These are phyloP conservation scores for Eupeodes luniger DNA, from an alignment of 2,888 invertebrate species.

Conservation along the genomic window DNA sequence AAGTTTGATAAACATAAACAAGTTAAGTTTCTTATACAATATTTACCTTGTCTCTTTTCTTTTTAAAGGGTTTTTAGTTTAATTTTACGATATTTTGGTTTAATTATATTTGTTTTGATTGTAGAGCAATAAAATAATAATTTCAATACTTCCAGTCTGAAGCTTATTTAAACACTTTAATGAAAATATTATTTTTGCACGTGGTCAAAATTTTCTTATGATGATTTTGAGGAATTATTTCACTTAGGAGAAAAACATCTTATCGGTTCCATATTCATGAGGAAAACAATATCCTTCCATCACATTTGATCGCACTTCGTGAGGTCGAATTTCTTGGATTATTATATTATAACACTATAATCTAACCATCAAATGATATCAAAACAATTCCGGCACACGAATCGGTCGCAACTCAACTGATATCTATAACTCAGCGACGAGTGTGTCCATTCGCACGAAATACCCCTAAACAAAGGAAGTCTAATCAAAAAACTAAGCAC, in stretches of 20 bases:
- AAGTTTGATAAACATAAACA: constrained; percentile 11
- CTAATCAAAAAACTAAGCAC: constrained; percentile 73
- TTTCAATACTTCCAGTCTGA: neutral
- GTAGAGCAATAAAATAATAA: neutral
- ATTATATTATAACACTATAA: neutral
- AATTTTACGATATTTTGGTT: neutral
- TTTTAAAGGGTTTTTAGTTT: no score
- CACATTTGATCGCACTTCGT: neutral
- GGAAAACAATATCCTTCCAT: neutral
- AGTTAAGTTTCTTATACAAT: neutral
- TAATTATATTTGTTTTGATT: neutral
- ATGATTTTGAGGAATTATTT: no score
- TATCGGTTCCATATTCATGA: constrained; percentile 19
- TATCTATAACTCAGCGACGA: constrained; percentile 39
- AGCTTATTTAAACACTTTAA: neutral
- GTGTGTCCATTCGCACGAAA: constrained; percentile 64
- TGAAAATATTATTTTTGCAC: neutral
- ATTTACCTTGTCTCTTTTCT: neutral
- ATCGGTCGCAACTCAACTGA: constrained; percentile 65
- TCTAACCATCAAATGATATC: constrained; percentile 1
- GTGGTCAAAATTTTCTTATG: neutral
- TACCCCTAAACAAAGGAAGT: constrained; percentile 72
- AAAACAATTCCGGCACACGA: constrained; percentile 54
- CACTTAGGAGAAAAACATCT: neutral
- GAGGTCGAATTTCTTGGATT: neutral